Conservation (phyloP, 1,140 invertebrate genomes). For the Ruditapes philippinarum region DNA sequence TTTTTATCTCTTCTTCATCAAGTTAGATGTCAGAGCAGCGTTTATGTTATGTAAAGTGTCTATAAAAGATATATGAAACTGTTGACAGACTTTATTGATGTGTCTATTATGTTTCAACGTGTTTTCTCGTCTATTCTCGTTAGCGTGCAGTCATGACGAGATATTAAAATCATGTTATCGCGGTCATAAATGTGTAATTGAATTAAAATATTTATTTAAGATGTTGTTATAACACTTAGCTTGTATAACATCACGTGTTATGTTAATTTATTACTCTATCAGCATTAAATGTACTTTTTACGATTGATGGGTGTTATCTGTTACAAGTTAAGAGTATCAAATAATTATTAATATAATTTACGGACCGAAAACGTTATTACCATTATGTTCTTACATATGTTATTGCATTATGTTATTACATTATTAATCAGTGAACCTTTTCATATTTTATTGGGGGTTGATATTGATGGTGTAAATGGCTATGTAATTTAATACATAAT, state of each 20-base stretch:
- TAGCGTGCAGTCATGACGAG: constrained; percentile 42
- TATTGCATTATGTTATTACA: too few species aligned
- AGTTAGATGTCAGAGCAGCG: constrained; percentile 4
- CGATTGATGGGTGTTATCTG: too few species aligned
- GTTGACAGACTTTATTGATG: constrained; percentile 58
- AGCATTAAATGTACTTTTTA: too few species aligned
- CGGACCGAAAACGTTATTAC: too few species aligned
- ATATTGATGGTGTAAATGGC: too few species aligned
- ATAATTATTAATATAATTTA: too few species aligned
- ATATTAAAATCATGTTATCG: constrained; percentile 53
- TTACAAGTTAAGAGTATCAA: too few species aligned
- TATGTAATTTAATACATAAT: too few species aligned
- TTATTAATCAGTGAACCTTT: too few species aligned
- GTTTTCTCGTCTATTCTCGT: constrained; percentile 48
- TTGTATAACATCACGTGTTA: too few species aligned
- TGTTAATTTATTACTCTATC: not conserved
- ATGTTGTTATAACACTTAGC: not conserved
- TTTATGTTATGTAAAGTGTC: constrained; percentile 52
- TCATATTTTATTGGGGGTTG: too few species aligned
- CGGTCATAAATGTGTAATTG: constrained; percentile 61
- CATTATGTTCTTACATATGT: too few species aligned
- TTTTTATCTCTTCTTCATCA: constrained; percentile 45
- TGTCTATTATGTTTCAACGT: constrained; percentile 35
- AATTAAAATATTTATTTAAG: constrained; percentile 59
- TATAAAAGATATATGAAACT: constrained; percentile 38